These are phyloP conservation scores for cattle (Bos taurus) DNA, from an alignment of 2,113 vertebrate genomes.

Conservation along the genomic window ARS-UCD2.0 NC_037330.1:29520501-29521000, in stretches of 20 bases:
- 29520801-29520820: too few relatives aligned
- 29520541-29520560: not conserved
- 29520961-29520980: not conserved
- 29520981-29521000: not conserved
- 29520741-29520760: not conserved
- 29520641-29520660: not conserved
- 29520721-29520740: not conserved
- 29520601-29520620: not conserved
- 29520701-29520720: not conserved
- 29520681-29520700: too few relatives aligned
- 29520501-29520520: not conserved
- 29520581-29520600: not conserved
- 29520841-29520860: not conserved
- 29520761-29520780: not conserved
- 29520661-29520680: not conserved
- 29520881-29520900: not conserved
- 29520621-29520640: not conserved
- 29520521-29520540: not conserved
- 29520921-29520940: not conserved
- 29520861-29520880: not conserved
- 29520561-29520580: not conserved
- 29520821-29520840: not conserved
- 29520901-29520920: not conserved
- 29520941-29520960: not conserved
- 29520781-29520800: not conserved